Evolutionary conservation across 2,113 vertebrate species (phyloP).

Genomic region (Ondatra zibethicus): DNA sequence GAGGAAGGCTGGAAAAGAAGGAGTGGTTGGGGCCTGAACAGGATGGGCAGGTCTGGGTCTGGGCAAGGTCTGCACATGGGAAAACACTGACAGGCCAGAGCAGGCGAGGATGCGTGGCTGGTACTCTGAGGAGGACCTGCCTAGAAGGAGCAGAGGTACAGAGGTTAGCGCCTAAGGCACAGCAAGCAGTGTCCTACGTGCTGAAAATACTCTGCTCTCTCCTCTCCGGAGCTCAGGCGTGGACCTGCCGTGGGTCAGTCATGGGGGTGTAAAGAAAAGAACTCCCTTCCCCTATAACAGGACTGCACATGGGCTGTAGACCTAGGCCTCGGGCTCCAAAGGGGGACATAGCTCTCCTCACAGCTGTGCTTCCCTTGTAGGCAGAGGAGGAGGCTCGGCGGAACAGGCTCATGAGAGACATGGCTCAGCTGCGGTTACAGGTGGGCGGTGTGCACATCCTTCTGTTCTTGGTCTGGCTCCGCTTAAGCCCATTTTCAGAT

Average conservation of each 20-base stretch:
- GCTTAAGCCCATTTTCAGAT: not conserved
- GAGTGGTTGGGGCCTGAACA: not conserved
- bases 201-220: rapidly evolving
- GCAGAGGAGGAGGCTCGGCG: conserved; percentile 97
- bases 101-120: not conserved
- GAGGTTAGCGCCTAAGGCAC: not conserved
- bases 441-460: conserved; percentile 76
- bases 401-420: conserved; percentile 97
- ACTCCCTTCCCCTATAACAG: not conserved
- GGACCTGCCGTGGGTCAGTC: too few species aligned
- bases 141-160: not conserved
- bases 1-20: not conserved
- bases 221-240: not conserved
- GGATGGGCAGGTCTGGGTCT: not conserved
- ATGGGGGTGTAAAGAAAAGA: not conserved
- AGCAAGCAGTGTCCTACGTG: not conserved
- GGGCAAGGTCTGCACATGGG: too few species aligned
- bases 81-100: not conserved
- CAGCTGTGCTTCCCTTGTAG: conserved; percentile 80
- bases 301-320: rapidly evolving
- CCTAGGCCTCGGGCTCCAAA: not conserved
- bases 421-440: conserved; percentile 98
- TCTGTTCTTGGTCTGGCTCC: not conserved
- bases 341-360: rapidly evolving
- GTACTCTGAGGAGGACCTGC: not conserved